These are phyloP conservation scores for Sciurus vulgaris DNA, from an alignment of 2,797 vertebrate genomes.

Conservation along the genomic window DNA sequence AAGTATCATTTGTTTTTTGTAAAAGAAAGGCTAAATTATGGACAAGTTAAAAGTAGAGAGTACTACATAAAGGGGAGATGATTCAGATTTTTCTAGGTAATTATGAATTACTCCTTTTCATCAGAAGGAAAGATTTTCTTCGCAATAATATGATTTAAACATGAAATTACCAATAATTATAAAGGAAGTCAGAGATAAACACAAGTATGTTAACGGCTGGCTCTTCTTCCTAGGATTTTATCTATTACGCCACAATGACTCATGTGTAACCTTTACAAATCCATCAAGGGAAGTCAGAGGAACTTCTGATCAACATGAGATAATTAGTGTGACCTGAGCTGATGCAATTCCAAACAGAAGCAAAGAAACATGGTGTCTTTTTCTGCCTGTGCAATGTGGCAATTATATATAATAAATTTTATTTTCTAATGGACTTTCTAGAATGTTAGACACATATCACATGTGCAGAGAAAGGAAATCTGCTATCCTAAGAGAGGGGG, in stretches of 20 bases:
- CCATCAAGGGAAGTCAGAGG: slow-evolving; percentile 3
- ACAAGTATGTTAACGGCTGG: not conserved
- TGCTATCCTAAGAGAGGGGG: not conserved
- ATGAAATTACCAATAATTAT: slow-evolving; percentile 61
- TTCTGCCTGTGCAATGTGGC: not conserved
- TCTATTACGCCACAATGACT: not conserved
- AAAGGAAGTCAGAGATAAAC: slow-evolving; percentile 44
- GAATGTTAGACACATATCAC: slow-evolving; percentile 30
- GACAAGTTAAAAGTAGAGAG: slow-evolving; percentile 48
- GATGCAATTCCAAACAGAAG: not conserved
- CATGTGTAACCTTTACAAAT: not conserved
- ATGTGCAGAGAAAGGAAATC: slow-evolving; percentile 37
- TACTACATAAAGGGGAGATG: slow-evolving; percentile 27
- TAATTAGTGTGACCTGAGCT: not conserved
- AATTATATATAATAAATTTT: not conserved
- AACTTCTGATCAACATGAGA: not conserved
- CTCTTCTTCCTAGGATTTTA: slow-evolving; percentile 5
- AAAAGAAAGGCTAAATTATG: slow-evolving; percentile 39
- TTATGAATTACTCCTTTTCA: slow-evolving; percentile 29
- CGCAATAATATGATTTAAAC: slow-evolving; percentile 47
- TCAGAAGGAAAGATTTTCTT: not conserved
- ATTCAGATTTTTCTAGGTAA: slow-evolving; percentile 57
- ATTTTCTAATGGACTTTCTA: slow-evolving; percentile 7
- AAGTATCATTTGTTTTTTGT: slow-evolving; percentile 18
- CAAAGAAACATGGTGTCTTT: slow-evolving; percentile 32